These are phyloP conservation scores for Lycocorax pyrrhopterus DNA, from an alignment of 2,113 vertebrate genomes.

Conservation along the genomic window DNA sequence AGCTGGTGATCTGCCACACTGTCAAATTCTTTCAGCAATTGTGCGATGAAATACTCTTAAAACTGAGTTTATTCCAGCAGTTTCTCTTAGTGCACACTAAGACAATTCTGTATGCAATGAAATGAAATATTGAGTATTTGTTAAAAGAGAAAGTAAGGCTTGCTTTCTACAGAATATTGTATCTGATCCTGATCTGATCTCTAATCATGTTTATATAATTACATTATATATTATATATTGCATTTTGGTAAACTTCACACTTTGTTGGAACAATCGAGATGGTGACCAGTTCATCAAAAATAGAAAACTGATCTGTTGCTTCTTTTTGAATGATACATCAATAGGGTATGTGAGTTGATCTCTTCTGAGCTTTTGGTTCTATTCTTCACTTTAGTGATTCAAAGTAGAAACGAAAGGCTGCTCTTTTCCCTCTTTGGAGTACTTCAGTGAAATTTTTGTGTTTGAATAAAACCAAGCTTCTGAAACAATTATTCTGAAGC, in stretches of 20 bases:
- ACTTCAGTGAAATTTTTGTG: neutral
- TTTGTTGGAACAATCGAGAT: neutral
- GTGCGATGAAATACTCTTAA: neutral
- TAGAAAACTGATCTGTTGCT: neutral
- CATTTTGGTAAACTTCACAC: neutral
- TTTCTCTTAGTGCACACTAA: neutral
- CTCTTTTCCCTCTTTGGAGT: neutral
- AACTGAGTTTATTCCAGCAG: neutral
- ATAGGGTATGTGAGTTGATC: neutral
- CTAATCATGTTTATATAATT: neutral
- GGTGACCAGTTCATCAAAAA: neutral
- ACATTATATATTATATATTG: neutral
- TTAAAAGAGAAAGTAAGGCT: neutral
- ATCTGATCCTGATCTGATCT: neutral
- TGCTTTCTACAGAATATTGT: neutral
- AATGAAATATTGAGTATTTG: neutral
- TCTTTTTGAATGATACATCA: neutral
- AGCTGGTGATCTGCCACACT: neutral
- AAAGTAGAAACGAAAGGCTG: neutral
- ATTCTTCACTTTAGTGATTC: neutral
- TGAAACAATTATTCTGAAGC: neutral
- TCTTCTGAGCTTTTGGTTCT: neutral
- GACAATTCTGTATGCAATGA: neutral
- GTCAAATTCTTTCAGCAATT: neutral
- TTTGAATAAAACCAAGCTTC: neutral